A percentile compares a stretch with the other conserved stretches of the same genome.
phyloP scores from a whole-genome alignment of 1,140 invertebrate genomes.

The Euschistus heros region DNA sequence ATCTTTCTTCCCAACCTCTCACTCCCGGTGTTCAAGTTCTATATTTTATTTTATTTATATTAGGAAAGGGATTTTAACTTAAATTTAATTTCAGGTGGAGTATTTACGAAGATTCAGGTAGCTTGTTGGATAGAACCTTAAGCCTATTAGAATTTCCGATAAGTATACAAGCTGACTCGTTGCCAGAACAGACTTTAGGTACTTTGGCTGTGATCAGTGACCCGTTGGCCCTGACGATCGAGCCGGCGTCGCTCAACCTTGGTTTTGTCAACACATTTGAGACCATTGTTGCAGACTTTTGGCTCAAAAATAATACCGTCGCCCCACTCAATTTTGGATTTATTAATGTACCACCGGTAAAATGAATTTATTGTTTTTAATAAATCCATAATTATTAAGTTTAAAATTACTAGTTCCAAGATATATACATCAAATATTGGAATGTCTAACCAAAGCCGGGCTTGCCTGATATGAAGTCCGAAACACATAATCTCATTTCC shows the following conservation, averaged over 20 bases:
- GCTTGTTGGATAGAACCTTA: constrained; percentile 7
- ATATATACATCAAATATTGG: too few relatives aligned
- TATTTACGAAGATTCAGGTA: constrained; percentile 14
- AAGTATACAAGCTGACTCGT: neutral
- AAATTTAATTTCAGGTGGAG: constrained; percentile 15
- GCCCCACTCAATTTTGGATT: constrained; percentile 14
- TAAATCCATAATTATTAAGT: constrained; percentile 19
- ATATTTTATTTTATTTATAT: too few relatives aligned
- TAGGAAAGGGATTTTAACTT: too few relatives aligned
- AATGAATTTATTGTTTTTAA: constrained; percentile 16
- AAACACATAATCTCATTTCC: too few relatives aligned
- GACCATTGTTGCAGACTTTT: constrained; percentile 3
- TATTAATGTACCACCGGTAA: constrained; percentile 19
- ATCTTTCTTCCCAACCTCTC: too few relatives aligned
- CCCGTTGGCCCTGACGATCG: constrained; percentile 1
- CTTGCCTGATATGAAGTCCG: too few relatives aligned
- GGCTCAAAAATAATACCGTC: constrained; percentile 17
- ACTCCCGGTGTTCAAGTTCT: too few relatives aligned
- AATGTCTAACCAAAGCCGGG: too few relatives aligned
- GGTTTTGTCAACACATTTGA: constrained; percentile 22
- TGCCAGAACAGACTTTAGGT: neutral
- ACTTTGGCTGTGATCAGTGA: neutral
- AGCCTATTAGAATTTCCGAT: constrained; percentile 18
- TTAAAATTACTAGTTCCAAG: too few relatives aligned
- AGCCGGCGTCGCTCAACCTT: constrained; percentile 5